phyloP scores from a whole-genome alignment of 2,888 invertebrate species.

The Lymantria monacha region DNA sequence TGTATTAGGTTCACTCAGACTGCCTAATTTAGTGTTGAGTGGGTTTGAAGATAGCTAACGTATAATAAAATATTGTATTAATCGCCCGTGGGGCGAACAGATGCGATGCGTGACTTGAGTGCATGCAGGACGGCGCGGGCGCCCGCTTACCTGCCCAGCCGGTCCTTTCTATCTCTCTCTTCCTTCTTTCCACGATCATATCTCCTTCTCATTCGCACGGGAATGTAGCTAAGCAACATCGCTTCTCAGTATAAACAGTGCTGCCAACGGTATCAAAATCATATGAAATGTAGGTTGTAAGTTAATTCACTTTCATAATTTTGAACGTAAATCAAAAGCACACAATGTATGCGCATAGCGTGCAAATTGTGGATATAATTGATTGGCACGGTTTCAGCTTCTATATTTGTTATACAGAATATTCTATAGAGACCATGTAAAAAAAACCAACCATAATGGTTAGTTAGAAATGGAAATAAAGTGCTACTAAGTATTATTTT shows the following conservation, averaged over 20 bases:
- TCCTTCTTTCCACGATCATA: constrained; percentile 26
- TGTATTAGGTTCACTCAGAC: constrained; percentile 22
- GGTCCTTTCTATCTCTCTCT: constrained; percentile 48
- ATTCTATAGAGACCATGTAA: too few relatives aligned
- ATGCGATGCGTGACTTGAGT: constrained; percentile 56
- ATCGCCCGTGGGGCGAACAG: constrained; percentile 32
- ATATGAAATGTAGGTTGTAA: constrained; percentile 32
- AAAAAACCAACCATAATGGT: too few relatives aligned
- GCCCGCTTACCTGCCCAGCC: constrained; percentile 57
- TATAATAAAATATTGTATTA: background rate
- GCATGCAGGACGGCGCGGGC: constrained; percentile 36
- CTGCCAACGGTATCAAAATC: constrained; percentile 32
- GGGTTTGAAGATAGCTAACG: background rate
- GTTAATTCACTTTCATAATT: background rate
- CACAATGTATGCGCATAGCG: background rate
- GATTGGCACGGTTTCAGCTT: background rate
- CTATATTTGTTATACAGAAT: too few relatives aligned
- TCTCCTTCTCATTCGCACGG: constrained; percentile 32
- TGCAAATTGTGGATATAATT: background rate
- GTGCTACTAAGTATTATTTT: too few relatives aligned
- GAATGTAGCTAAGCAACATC: constrained; percentile 47
- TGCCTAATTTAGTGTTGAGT: constrained; percentile 14
- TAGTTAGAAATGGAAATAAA: too few relatives aligned
- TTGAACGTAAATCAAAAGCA: background rate
- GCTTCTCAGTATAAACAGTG: constrained; percentile 33